Conservation (phyloP, 2,113 vertebrate genomes). For the Vidua macroura region DNA sequence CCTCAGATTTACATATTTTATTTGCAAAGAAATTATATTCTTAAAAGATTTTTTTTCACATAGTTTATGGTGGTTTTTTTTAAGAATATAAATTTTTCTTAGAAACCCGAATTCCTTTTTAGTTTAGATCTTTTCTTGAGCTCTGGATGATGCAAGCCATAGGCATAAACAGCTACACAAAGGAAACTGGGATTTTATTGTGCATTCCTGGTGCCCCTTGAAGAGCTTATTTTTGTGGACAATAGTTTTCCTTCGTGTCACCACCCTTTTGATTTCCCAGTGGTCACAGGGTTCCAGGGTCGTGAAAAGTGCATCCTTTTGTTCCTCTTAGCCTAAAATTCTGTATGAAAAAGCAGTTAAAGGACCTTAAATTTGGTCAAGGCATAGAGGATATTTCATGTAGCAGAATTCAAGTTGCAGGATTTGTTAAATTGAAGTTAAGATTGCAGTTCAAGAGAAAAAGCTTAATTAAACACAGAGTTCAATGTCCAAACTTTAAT, state of each 20-base stretch:
- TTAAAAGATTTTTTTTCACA: not conserved
- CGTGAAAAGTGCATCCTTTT: slow-evolving; percentile 69
- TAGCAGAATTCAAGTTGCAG: not conserved
- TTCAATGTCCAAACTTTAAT: not conserved
- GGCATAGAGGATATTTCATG: not conserved
- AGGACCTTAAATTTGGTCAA: slow-evolving; percentile 42
- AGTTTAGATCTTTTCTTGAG: slow-evolving; percentile 42
- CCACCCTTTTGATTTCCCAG: slow-evolving; percentile 66
- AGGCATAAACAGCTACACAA: slow-evolving; percentile 61
- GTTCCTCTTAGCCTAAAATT: slow-evolving; percentile 49
- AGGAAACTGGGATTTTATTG: slow-evolving; percentile 67
- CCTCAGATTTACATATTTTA: not conserved
- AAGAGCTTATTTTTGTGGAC: slow-evolving; percentile 66
- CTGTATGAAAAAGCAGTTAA: slow-evolving; percentile 31
- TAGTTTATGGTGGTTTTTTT: not conserved
- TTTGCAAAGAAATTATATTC: not conserved
- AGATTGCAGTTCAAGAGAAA: not conserved
- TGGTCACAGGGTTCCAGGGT: slow-evolving; percentile 70
- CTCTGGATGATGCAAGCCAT: slow-evolving; percentile 51
- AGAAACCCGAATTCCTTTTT: slow-evolving; percentile 31
- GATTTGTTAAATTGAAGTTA: not conserved
- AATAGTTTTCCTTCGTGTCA: slow-evolving; percentile 67
- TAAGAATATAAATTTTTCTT: slow-evolving; percentile 28
- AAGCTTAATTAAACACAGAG: not conserved
- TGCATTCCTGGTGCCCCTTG: slow-evolving; percentile 68